phyloP scores from a whole-genome alignment of 1,140 invertebrate genomes.

The Phortica variegata region DNA sequence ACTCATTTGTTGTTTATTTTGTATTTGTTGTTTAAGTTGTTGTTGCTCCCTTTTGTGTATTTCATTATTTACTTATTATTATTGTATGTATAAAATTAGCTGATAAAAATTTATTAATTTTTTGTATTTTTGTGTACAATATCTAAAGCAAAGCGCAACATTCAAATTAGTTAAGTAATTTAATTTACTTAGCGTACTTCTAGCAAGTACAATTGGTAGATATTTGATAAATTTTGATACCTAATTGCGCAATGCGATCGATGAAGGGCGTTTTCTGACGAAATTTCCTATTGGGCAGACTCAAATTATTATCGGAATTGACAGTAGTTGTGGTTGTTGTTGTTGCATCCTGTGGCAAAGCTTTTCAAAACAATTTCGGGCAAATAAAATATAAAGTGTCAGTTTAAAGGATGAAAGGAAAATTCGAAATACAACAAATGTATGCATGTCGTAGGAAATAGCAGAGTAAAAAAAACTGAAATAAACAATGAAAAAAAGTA shows the following conservation, averaged over 20 bases:
- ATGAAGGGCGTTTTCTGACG: constrained; percentile 55
- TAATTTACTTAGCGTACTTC: constrained; percentile 34
- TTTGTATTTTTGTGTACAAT: neutral
- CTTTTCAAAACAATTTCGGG: too few species aligned
- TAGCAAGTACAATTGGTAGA: constrained; percentile 42
- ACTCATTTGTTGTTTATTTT: too few species aligned
- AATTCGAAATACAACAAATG: too few species aligned
- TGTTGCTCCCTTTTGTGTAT: too few species aligned
- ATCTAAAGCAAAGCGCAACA: constrained; percentile 47
- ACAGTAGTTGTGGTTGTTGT: constrained; percentile 10
- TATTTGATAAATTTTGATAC: constrained; percentile 32
- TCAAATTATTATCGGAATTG: constrained; percentile 9
- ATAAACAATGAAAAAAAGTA: too few species aligned
- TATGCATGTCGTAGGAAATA: too few species aligned
- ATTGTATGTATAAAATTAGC: constrained; percentile 1
- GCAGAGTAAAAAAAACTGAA: too few species aligned
- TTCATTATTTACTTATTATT: constrained; percentile 5
- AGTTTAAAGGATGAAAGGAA: too few species aligned
- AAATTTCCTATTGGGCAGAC: constrained; percentile 44
- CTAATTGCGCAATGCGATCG: constrained; percentile 55
- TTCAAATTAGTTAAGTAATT: constrained; percentile 32
- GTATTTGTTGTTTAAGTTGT: too few species aligned
- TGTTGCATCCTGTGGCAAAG: constrained; percentile 41
- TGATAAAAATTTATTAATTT: constrained; percentile 3
- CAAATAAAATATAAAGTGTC: too few species aligned